Evolutionary conservation across 2,888 invertebrate species (phyloP).

Genomic region (Cataglyphis rosenhaueri): DNA sequence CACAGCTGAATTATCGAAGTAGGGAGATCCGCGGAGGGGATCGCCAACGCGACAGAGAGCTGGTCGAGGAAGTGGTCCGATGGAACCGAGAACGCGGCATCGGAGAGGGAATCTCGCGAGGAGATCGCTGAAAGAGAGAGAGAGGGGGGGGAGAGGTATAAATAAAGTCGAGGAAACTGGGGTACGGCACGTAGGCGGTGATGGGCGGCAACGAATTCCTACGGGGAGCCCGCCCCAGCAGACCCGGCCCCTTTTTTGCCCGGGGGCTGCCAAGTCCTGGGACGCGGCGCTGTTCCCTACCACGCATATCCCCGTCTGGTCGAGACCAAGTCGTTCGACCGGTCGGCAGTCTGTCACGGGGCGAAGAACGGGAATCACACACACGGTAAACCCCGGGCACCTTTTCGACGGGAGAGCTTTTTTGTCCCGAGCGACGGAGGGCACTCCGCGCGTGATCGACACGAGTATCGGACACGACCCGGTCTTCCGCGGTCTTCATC

Average conservation of each 20-base stretch:
- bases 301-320: slow-evolving; percentile 77
- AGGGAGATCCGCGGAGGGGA: slow-evolving; percentile 12
- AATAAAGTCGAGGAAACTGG: slow-evolving; percentile 68
- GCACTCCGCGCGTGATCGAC: slow-evolving; percentile 28
- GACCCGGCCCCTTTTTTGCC: slow-evolving; percentile 83
- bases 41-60: slow-evolving; percentile 2
- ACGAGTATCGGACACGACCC: neutral
- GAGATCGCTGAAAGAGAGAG: neutral
- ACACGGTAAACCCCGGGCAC: slow-evolving; percentile 77
- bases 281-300: slow-evolving; percentile 68
- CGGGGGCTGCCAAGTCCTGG: slow-evolving; percentile 72
- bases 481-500: slow-evolving; percentile 33
- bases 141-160: slow-evolving; percentile 61
- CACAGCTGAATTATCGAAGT: slow-evolving; percentile 73
- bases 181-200: slow-evolving; percentile 76
- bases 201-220: slow-evolving; percentile 81
- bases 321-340: slow-evolving; percentile 80
- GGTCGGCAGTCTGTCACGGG: slow-evolving; percentile 85
- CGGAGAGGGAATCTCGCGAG: slow-evolving; percentile 23
- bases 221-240: slow-evolving; percentile 76
- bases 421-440: slow-evolving; percentile 54
- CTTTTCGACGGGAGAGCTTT: slow-evolving; percentile 70
- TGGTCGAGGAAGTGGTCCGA: slow-evolving; percentile 4
- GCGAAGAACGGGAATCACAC: slow-evolving; percentile 85
- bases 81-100: slow-evolving; percentile 19